Percentiles rank a stretch among this genome's conserved stretches.
Evolutionary conservation across 2,113 vertebrate species (phyloP).

Genomic region (Numida meleagris): DNA sequence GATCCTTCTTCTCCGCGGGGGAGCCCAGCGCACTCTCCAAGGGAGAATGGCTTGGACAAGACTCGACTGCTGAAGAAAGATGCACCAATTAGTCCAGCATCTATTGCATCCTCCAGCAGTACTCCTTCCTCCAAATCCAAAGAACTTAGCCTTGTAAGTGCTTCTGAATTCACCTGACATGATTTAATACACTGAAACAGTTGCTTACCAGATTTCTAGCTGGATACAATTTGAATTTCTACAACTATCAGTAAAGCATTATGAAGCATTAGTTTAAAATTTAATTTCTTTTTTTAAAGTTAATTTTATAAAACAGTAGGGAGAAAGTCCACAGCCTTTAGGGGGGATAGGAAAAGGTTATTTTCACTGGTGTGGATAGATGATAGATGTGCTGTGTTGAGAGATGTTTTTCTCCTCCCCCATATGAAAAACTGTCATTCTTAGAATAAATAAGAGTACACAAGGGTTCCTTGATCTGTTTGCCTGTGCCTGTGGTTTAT

Average conservation of each 20-base stretch:
- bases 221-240: neutral
- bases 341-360: neutral
- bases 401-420: slow-evolving; percentile 37
- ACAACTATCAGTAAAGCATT: neutral
- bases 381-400: slow-evolving; percentile 44
- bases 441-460: slow-evolving; percentile 60
- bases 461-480: slow-evolving; percentile 36
- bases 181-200: neutral
- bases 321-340: slow-evolving; percentile 1
- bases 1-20: slow-evolving; percentile 95
- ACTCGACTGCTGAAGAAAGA: slow-evolving; percentile 95
- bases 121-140: slow-evolving; percentile 99
- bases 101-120: slow-evolving; percentile 97
- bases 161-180: neutral
- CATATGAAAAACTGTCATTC: slow-evolving; percentile 26
- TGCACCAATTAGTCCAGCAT: slow-evolving; percentile 95
- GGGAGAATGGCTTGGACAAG: slow-evolving; percentile 98
- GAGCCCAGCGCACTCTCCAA: slow-evolving; percentile 94
- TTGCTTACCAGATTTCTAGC: neutral
- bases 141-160: slow-evolving; percentile 97
- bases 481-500: slow-evolving; percentile 62
- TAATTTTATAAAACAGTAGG: neutral
- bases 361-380: neutral
- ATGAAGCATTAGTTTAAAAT: neutral
- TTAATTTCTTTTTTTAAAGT: neutral